Percentiles rank a stretch among this genome's conserved stretches.
These are phyloP conservation scores for Stegastes partitus DNA, from an alignment of 2,113 vertebrate species.

Conservation along the genomic window DNA sequence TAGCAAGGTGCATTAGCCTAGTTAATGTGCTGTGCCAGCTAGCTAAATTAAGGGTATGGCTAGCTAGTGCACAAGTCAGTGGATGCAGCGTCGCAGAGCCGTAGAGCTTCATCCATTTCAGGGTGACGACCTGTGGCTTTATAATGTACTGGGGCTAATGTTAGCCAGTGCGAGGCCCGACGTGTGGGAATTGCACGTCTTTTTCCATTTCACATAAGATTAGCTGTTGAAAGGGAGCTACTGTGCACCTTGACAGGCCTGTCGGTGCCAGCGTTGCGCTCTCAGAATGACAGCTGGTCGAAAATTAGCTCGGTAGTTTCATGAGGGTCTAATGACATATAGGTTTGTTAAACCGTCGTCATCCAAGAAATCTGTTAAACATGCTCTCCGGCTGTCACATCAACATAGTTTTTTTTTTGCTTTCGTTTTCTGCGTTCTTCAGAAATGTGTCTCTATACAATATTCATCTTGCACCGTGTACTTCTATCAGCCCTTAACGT, in stretches of 20 bases:
- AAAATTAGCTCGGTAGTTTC: no score
- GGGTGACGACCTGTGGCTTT: constrained; percentile 6
- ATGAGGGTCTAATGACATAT: no score
- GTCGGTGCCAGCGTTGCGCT: constrained; percentile 21
- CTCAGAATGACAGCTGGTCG: background rate
- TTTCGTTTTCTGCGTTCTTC: no score
- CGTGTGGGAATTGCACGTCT: background rate
- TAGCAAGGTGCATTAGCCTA: constrained; percentile 58
- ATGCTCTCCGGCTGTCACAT: background rate
- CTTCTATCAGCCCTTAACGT: no score
- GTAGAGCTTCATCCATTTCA: constrained; percentile 8
- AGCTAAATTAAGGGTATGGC: constrained; percentile 4
- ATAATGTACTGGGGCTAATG: constrained; percentile 23
- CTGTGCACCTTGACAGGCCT: constrained; percentile 47
- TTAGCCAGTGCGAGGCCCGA: constrained; percentile 14
- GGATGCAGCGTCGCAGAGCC: constrained; percentile 14
- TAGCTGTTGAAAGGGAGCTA: constrained; percentile 12
- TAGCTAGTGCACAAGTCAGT: constrained; percentile 34
- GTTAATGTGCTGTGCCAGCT: constrained; percentile 4
- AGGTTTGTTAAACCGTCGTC: background rate
- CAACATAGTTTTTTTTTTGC: background rate
- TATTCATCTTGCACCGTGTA: no score
- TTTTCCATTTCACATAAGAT: background rate
- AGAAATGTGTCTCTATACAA: background rate
- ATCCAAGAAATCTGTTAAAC: background rate